phyloP scores from a whole-genome alignment of 2,797 vertebrate species.

The Anguilla anguilla region DNA sequence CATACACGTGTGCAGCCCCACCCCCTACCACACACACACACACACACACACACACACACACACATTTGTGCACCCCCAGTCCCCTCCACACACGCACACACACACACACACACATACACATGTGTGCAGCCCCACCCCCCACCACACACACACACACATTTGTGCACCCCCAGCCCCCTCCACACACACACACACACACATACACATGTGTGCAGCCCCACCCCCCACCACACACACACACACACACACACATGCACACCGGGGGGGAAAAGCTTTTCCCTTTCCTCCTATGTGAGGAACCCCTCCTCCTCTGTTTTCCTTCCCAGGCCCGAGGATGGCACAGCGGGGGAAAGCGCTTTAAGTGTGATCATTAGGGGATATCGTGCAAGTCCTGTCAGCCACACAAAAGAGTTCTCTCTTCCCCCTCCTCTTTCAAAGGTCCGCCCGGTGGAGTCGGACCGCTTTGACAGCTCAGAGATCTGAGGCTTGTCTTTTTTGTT shows the following conservation, averaged over 20 bases:
- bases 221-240: not conserved
- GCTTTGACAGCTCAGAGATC: slow-evolving; percentile 37
- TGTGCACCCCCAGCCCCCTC: no score
- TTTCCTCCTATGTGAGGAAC: not conserved
- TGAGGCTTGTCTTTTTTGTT: slow-evolving; percentile 23
- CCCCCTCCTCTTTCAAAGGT: not conserved
- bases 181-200: not conserved
- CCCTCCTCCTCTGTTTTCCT: slow-evolving; percentile 1
- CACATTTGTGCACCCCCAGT: no score
- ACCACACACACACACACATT: not conserved
- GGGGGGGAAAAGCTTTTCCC: not conserved
- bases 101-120: not conserved
- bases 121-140: not conserved
- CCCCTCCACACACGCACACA: not conserved
- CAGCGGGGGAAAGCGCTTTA: not conserved
- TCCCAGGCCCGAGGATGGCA: not conserved
- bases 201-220: not conserved
- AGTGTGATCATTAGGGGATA: not conserved
- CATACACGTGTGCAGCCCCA: not conserved
- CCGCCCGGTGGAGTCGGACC: slow-evolving; percentile 16
- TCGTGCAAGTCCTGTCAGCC: slow-evolving; percentile 3
- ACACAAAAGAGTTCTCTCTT: slow-evolving; percentile 15
- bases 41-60: not conserved
- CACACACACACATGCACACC: not conserved
- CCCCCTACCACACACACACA: not conserved